These are phyloP conservation scores for Platypus cylindrus DNA, from an alignment of 2,888 invertebrate genomes.

Conservation along the genomic window DNA sequence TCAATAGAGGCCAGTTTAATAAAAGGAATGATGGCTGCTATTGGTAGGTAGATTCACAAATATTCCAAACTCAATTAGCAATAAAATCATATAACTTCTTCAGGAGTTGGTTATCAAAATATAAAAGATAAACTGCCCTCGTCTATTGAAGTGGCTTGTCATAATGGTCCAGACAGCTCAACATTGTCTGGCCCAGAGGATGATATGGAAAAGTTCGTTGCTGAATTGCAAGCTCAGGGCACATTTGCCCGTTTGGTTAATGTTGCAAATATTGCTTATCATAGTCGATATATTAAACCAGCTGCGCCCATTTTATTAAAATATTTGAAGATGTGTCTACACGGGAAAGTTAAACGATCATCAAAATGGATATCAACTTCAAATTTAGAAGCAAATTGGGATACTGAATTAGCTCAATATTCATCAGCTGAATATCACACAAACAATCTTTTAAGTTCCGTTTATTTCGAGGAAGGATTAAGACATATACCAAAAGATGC, in stretches of 20 bases:
- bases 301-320: conserved; percentile 34
- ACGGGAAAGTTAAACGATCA: conserved; percentile 38
- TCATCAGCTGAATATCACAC: conserved; percentile 56
- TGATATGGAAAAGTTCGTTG: conserved; percentile 46
- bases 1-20: conserved; percentile 58
- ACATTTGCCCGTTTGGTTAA: conserved; percentile 75
- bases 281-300: conserved; percentile 63
- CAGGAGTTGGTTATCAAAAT: conserved; percentile 36
- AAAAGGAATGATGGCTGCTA: conserved; percentile 77
- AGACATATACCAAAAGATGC: conserved; percentile 69
- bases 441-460: conserved; percentile 53
- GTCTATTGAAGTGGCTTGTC: conserved; percentile 63
- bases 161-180: conserved; percentile 63
- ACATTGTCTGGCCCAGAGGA: conserved; percentile 66
- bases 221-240: conserved; percentile 46
- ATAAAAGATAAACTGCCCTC: conserved; percentile 52
- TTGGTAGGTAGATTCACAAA: too few species aligned
- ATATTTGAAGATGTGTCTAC: conserved; percentile 36
- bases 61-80: too few species aligned
- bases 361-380: conserved; percentile 55
- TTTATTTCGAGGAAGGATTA: conserved; percentile 72
- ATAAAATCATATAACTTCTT: conserved; percentile 5
- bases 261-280: conserved; percentile 81
- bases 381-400: conserved; percentile 47
- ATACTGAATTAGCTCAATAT: conserved; percentile 39